Evolutionary conservation across 2,888 invertebrate species (phyloP), one percentile per base, ranked within the genome.

Genomic region (Psococerastis gibbosa): DNA sequence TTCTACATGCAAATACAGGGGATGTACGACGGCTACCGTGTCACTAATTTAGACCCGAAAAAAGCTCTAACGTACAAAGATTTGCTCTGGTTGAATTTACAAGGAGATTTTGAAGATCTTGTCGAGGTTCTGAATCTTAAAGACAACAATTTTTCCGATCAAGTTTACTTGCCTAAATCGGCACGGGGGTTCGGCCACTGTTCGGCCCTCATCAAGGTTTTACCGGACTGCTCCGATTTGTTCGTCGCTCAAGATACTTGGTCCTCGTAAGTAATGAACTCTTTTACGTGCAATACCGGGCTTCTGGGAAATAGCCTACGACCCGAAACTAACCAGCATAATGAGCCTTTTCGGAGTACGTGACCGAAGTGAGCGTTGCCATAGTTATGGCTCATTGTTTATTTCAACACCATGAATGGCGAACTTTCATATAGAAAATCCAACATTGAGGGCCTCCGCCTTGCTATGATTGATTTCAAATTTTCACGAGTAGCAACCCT

Each of bases 171-270:
- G n/a, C 3, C 32, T 9, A n/a, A 15, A 3, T 32, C 22, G 56
- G 56, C 58, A n/a, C 51, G 63, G 27, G 67, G 67, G 42, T 60
- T 60, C 0, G 69, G 69, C 23, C 71, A 69, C 51, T 78, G 78
- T 57, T 75, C 78, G 2, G 78, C 74, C 1, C 65, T 79, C 1
- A 68, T 79, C 42, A 76, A 77, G 56, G 57, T 76, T 42, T 61
- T 75, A 48, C 70, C 73, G 0, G 70, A 67, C 48, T 60, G 65
- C 48, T 52, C 57, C 35, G 75, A 78, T 52, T 56, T 79, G 2
- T 73, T 67, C 55, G 65, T 68, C 1, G 62, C 73, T 1, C 78
- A 79, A 50, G 71, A 68, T 51, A 75, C 78, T 0, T 78, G 78
- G 78, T 69, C 65, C 54, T 62, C 64, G 69, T 69, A 38, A 47